phyloP scores from a whole-genome alignment of 1,140 invertebrate genomes.

The Pectinophora gossypiella region DNA sequence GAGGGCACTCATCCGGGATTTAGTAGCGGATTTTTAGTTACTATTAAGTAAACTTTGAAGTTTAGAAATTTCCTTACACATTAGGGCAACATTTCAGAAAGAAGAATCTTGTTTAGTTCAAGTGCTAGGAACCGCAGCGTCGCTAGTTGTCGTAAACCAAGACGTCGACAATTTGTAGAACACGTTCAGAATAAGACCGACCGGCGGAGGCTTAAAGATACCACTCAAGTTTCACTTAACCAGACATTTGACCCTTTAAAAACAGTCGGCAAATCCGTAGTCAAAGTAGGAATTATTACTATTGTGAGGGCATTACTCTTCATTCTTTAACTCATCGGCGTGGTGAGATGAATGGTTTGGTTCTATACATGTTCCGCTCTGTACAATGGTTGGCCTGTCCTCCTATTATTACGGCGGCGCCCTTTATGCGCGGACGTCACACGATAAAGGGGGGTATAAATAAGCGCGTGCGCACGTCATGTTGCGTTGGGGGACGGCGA shows the following conservation, averaged over 20 bases:
- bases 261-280: constrained; percentile 27
- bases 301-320: constrained; percentile 45
- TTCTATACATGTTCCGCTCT: constrained; percentile 28
- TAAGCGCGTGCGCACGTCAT: constrained; percentile 48
- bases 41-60: too few species aligned
- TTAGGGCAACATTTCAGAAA: too few species aligned
- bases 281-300: constrained; percentile 42
- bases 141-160: too few species aligned
- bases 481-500: constrained; percentile 28
- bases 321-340: constrained; percentile 34
- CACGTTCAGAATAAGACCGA: too few species aligned
- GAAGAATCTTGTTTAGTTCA: too few species aligned
- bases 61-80: too few species aligned
- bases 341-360: constrained; percentile 51
- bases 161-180: too few species aligned
- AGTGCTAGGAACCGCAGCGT: too few species aligned
- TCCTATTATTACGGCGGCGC: constrained; percentile 59
- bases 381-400: constrained; percentile 47
- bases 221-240: constrained; percentile 7
- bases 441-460: constrained; percentile 51
- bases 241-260: constrained; percentile 6
- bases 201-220: too few species aligned
- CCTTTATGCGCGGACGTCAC: constrained; percentile 53
- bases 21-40: too few species aligned
- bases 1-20: too few species aligned